Percentiles rank a stretch among this genome's conserved stretches.
These are phyloP conservation scores for Nestor notabilis DNA, from an alignment of 2,113 vertebrate species.

Conservation along the genomic window DNA sequence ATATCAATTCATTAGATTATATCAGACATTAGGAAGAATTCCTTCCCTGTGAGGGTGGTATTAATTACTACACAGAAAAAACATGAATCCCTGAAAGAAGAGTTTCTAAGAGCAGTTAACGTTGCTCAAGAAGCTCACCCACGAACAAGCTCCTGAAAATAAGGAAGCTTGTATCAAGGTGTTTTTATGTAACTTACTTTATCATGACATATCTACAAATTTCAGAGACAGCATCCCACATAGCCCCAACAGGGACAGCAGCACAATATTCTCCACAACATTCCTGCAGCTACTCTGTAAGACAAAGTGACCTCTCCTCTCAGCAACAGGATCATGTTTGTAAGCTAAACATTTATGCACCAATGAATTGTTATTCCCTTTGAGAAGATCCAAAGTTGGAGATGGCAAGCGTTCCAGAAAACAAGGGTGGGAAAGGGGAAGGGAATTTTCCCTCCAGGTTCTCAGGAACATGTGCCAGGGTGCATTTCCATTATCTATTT, in stretches of 20 bases:
- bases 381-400: not conserved
- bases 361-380: not conserved
- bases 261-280: not conserved
- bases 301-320: not conserved
- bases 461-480: not conserved
- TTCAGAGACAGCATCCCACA: not conserved
- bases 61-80: not conserved
- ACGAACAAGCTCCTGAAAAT: not conserved
- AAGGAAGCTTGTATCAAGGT: not conserved
- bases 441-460: conserved; percentile 46
- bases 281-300: not conserved
- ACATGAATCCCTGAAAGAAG: not conserved
- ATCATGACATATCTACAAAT: not conserved
- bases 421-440: conserved; percentile 15
- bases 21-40: not conserved
- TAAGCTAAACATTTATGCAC: not conserved
- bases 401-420: not conserved
- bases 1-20: not conserved
- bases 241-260: not conserved
- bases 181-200: not conserved
- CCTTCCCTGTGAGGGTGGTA: not conserved
- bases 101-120: not conserved
- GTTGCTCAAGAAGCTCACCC: not conserved
- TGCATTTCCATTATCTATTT: not conserved
- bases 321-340: conserved; percentile 23